A percentile compares a stretch with the other conserved stretches of the same genome.
These are phyloP conservation scores for Prolemur simus DNA, from an alignment of 2,113 vertebrate genomes.

Conservation along the genomic window DNA sequence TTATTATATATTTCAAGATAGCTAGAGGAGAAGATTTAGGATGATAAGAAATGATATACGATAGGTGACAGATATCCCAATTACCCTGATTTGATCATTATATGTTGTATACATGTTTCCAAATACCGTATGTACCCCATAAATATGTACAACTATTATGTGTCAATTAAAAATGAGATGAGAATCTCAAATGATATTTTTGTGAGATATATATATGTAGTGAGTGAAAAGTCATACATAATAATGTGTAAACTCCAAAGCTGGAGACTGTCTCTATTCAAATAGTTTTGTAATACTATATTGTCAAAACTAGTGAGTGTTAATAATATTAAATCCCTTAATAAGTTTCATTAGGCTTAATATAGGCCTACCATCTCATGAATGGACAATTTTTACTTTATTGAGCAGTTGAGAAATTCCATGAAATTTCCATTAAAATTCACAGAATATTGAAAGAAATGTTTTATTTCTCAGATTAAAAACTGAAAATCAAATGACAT, in stretches of 20 bases:
- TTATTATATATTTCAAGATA: not conserved
- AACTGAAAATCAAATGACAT: slow-evolving; percentile 38
- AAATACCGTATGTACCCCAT: not conserved
- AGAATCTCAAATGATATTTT: not conserved
- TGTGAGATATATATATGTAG: not conserved
- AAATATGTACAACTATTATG: not conserved
- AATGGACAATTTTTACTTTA: not conserved
- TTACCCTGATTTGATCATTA: not conserved
- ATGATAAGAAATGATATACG: not conserved
- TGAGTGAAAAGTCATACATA: not conserved
- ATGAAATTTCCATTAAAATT: slow-evolving; percentile 14
- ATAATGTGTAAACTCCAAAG: not conserved
- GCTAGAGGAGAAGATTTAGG: not conserved
- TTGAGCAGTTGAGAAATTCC: not conserved
- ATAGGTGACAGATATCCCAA: not conserved
- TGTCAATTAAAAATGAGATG: not conserved
- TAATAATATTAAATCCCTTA: not conserved
- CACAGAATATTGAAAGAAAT: not conserved
- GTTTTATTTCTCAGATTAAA: slow-evolving; percentile 49
- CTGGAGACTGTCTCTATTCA: not conserved
- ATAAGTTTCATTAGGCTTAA: not conserved
- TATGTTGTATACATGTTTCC: not conserved
- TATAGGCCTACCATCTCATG: not conserved
- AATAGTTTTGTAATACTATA: not conserved
- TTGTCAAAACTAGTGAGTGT: not conserved